Percentiles rank a stretch among this genome's conserved stretches.
These are phyloP conservation scores for Punctoribates punctum DNA, from an alignment of 2,888 invertebrate genomes.

Conservation along the genomic window DNA sequence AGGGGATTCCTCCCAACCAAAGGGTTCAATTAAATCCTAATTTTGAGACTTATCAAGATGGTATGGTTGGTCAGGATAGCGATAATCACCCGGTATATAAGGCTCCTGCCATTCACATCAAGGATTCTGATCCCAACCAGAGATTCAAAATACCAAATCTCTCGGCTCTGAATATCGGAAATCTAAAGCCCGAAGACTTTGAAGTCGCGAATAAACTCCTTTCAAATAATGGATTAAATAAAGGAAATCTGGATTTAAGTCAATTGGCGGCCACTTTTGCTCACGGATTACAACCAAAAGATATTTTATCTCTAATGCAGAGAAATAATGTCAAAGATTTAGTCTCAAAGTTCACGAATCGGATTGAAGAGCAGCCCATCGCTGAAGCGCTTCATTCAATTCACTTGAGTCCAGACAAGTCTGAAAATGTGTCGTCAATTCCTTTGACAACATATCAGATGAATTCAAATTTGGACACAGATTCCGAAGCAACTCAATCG, in stretches of 20 bases:
- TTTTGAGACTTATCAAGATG: slow-evolving; percentile 8
- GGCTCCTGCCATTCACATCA: background rate
- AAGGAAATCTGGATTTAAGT: slow-evolving; percentile 27
- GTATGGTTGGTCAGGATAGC: background rate
- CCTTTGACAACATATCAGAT: background rate
- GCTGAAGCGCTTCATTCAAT: slow-evolving; percentile 16
- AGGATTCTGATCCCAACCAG: background rate
- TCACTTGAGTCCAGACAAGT: background rate
- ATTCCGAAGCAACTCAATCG: background rate
- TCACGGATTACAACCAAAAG: slow-evolving; percentile 25
- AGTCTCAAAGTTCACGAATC: slow-evolving; percentile 20
- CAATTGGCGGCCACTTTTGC: slow-evolving; percentile 30
- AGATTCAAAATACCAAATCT: slow-evolving; percentile 26
- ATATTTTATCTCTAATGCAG: slow-evolving; percentile 10
- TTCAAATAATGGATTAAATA: slow-evolving; percentile 26
- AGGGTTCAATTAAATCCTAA: background rate
- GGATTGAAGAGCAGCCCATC: slow-evolving; percentile 16
- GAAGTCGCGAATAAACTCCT: slow-evolving; percentile 27
- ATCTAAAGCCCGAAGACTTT: slow-evolving; percentile 36
- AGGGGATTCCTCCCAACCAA: background rate
- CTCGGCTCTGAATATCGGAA: slow-evolving; percentile 3
- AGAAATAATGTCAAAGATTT: slow-evolving; percentile 32
- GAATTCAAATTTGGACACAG: background rate
- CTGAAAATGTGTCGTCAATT: background rate
- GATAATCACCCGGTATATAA: slow-evolving; percentile 6